Base-by-base conservation (phyloP, 2,797 vertebrate genomes). In the Sebastes umbrosus region DNA sequence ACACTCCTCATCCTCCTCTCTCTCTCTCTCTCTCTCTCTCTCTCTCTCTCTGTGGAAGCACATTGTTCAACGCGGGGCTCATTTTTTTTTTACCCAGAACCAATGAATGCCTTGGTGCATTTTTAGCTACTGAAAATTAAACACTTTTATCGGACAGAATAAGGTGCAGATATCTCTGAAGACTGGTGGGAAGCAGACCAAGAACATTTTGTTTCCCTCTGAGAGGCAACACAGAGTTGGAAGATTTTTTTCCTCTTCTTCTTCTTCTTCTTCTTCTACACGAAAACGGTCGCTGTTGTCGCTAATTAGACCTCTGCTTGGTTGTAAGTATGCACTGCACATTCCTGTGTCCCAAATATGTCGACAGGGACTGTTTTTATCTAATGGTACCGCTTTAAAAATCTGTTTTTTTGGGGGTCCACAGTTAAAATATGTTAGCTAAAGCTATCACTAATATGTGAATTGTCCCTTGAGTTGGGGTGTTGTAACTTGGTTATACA, bases 11-110 rank as follows among this genome's bases (percentile, higher is more conserved):
- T 91, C 89, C 79, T 83, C 83, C 81, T 84, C 39, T 71, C 84
- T 90, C 73, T 79, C 84, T 84, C 43, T 20, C 16, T 46, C 43
- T 50, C 43, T 20, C 43, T 46, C 43, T 46, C 39, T 39, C n/a
- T n/a, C 25, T 36, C 34, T 39, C 36, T 39, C 39, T 14, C 36
- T 39, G 78, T 89, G 85, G 79, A 92, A 93, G 94, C 94, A 96
- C 94, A 95, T 95, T 96, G 96, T 96, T 95, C 93, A 87, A 72
- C 86, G 88, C 89, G 92, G 92, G 73, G 73, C 88, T 90, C 84
- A 20, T 84, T 86, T 87, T 67, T 87, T 67, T 43, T 43, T 43
- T 36, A 79, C 36, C 74, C 82, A 75, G 59, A 81, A 85, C 84
- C 88, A 84, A 86, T 90, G 92, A 90, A 89, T 68, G 57, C 80